Percentiles rank a stretch among this genome's conserved stretches.
Evolutionary conservation across 2,888 invertebrate species (phyloP).

Genomic region (Julus scandinavius): DNA sequence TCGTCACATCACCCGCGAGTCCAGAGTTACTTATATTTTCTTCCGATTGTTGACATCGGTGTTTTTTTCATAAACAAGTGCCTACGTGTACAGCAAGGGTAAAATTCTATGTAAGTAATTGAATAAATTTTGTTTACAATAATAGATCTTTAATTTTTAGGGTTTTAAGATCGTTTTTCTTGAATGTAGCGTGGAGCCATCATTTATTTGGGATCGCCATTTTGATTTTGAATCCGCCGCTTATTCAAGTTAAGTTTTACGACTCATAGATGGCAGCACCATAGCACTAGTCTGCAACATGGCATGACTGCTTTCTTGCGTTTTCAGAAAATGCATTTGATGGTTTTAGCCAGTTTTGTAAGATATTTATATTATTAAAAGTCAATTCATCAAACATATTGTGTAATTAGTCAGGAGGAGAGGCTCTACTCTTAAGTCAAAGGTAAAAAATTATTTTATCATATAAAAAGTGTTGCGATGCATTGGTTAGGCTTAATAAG

Average conservation of each 20-base stretch:
- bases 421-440: not conserved
- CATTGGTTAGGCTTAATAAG: not conserved
- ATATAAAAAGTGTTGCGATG: not conserved
- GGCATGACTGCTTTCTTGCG: not conserved
- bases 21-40: too few species aligned
- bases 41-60: too few species aligned
- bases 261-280: slow-evolving; percentile 4
- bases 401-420: not conserved
- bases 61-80: too few species aligned
- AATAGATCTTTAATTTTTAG: too few species aligned
- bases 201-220: not conserved
- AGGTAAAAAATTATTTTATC: not conserved
- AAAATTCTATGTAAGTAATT: too few species aligned
- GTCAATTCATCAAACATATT: not conserved
- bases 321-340: not conserved
- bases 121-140: too few species aligned
- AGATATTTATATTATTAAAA: not conserved
- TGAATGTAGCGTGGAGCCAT: not conserved
- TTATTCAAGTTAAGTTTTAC: not conserved
- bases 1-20: too few species aligned
- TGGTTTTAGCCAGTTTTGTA: not conserved
- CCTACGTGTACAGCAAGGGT: too few species aligned
- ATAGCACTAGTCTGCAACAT: not conserved
- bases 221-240: not conserved
- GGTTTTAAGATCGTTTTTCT: too few species aligned